Conservation (phyloP, 1,140 invertebrate genomes). For the Lutraria rhynchaena region DNA sequence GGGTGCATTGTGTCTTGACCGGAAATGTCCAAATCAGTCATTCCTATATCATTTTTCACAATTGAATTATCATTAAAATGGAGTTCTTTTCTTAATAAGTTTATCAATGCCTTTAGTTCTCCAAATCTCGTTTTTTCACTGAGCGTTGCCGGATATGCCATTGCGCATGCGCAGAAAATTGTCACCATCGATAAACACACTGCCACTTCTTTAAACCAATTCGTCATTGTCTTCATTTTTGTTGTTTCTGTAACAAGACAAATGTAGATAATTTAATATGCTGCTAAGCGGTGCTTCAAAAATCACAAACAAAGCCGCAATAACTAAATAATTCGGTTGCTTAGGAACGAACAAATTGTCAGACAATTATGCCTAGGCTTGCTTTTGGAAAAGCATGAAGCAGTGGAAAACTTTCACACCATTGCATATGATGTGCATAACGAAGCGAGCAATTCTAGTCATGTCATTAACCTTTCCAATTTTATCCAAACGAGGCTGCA, state of each 20-base stretch:
- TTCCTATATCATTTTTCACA: conserved; percentile 10
- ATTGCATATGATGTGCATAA: too few species aligned
- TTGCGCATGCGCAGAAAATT: conserved; percentile 49
- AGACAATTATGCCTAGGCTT: too few species aligned
- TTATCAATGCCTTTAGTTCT: conserved; percentile 28
- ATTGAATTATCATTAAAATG: conserved; percentile 12
- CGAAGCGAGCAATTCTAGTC: too few species aligned
- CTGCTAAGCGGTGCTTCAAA: too few species aligned
- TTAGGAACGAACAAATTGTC: too few species aligned
- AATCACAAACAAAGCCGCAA: too few species aligned
- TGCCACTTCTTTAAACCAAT: conserved; percentile 20
- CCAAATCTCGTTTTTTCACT: neutral
- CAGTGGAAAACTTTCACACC: too few species aligned
- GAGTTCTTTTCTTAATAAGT: conserved; percentile 41
- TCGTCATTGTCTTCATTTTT: conserved; percentile 34
- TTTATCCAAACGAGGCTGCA: too few species aligned
- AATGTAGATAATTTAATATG: too few species aligned
- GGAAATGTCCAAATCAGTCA: neutral
- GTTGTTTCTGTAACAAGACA: conserved; percentile 13
- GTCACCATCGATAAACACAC: conserved; percentile 22
- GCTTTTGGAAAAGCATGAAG: too few species aligned
- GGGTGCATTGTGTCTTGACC: neutral
- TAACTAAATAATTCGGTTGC: too few species aligned
- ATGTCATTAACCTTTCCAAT: too few species aligned
- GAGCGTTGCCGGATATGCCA: conserved; percentile 20